These are phyloP conservation scores for Nyctereutes procyonoides DNA, from an alignment of 2,113 vertebrate species.

Conservation along the genomic window DNA sequence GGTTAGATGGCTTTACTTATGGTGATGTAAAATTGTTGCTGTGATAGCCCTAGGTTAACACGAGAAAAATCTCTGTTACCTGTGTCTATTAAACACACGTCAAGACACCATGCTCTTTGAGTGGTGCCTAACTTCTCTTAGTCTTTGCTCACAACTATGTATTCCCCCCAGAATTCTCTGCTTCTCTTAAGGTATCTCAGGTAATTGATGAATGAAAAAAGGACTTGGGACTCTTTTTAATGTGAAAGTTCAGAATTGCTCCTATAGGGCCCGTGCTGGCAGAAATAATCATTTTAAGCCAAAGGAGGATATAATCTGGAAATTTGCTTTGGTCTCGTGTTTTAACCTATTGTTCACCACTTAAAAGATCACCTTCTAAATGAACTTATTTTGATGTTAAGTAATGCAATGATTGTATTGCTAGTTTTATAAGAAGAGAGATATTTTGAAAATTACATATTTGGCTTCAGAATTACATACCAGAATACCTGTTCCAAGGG, in stretches of 20 bases:
- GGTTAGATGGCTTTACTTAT: not conserved
- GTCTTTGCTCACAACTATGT: slow-evolving; percentile 72
- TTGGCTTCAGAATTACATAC: slow-evolving; percentile 54
- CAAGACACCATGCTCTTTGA: slow-evolving; percentile 72
- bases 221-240: slow-evolving; percentile 75
- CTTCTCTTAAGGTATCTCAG: slow-evolving; percentile 77
- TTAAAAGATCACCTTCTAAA: slow-evolving; percentile 28
- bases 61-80: slow-evolving; percentile 61
- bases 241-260: slow-evolving; percentile 76
- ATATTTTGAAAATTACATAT: slow-evolving; percentile 60
- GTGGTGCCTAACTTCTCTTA: slow-evolving; percentile 65
- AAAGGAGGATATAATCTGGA: not conserved
- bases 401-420: not conserved
- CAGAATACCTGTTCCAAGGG: slow-evolving; percentile 41
- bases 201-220: slow-evolving; percentile 80
- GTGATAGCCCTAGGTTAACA: not conserved
- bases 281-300: slow-evolving; percentile 48
- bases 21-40: slow-evolving; percentile 25
- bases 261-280: slow-evolving; percentile 48
- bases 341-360: not conserved
- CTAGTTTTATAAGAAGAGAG: slow-evolving; percentile 43
- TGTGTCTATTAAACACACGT: slow-evolving; percentile 56
- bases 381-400: slow-evolving; percentile 63
- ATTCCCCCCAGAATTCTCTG: slow-evolving; percentile 74
- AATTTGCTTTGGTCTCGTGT: slow-evolving; percentile 17